Percentiles rank a stretch among this genome's conserved stretches.
These are phyloP conservation scores for Ridgeia piscesae DNA, from an alignment of 1,140 invertebrate species.

Conservation along the genomic window DNA sequence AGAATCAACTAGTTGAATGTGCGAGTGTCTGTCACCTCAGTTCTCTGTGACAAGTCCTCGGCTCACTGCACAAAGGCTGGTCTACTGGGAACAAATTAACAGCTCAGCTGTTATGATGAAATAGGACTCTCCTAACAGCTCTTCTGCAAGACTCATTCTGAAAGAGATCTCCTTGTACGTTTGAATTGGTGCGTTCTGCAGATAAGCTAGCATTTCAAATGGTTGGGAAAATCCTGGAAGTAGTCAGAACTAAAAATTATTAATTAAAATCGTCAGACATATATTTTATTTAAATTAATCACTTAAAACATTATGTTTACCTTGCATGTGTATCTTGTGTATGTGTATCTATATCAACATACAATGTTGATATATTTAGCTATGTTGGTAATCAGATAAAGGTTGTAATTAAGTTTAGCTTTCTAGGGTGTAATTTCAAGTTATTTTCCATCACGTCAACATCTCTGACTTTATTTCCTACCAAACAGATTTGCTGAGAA, in stretches of 20 bases:
- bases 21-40: too few species aligned
- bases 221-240: background rate
- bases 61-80: background rate
- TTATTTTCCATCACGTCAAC: background rate
- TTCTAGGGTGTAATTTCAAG: background rate
- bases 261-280: background rate
- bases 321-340: too few species aligned
- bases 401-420: background rate
- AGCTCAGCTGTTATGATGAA: background rate
- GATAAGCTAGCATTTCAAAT: too few species aligned
- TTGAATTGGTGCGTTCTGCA: background rate
- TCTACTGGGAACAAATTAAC: background rate
- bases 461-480: background rate
- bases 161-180: background rate
- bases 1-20: background rate
- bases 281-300: background rate
- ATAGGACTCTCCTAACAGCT: background rate
- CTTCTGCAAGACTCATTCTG: background rate
- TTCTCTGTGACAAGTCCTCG: background rate
- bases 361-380: background rate
- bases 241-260: background rate
- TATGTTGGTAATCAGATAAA: background rate
- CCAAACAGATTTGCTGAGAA: background rate
- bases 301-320: background rate
- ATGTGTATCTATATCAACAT: background rate